Percentiles rank a stretch among this genome's conserved stretches.
These are phyloP conservation scores for Idaea biselata DNA, from an alignment of 2,888 invertebrate species.

Conservation along the genomic window DNA sequence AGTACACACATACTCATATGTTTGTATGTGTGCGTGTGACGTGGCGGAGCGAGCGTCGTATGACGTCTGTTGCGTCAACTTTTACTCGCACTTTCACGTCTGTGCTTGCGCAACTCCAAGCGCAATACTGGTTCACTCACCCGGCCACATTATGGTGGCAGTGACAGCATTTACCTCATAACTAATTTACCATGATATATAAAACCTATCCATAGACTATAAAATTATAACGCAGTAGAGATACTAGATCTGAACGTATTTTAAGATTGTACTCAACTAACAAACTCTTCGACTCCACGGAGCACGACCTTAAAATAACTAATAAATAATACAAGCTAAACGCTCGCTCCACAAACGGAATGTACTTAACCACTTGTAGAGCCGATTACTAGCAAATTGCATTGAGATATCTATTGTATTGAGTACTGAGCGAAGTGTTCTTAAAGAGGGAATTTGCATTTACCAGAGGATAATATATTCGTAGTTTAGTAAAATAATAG, in stretches of 20 bases:
- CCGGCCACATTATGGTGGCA: slow-evolving; percentile 34
- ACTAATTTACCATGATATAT: neutral
- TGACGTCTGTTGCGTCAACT: slow-evolving; percentile 79
- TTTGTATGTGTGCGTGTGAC: slow-evolving; percentile 44
- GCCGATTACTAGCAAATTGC: slow-evolving; percentile 22
- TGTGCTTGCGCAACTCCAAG: slow-evolving; percentile 73
- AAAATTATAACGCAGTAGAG: neutral
- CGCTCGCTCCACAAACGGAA: slow-evolving; percentile 29
- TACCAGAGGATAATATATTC: slow-evolving; percentile 33
- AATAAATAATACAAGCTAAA: slow-evolving; percentile 31
- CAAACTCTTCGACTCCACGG: slow-evolving; percentile 31
- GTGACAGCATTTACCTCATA: slow-evolving; percentile 43
- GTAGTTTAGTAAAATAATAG: slow-evolving; percentile 45
- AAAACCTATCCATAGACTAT: no score
- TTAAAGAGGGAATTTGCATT: slow-evolving; percentile 35
- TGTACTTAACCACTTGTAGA: slow-evolving; percentile 22
- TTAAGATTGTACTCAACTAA: slow-evolving; percentile 6
- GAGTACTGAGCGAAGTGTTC: slow-evolving; percentile 19
- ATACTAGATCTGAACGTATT: neutral
- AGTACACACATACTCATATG: slow-evolving; percentile 28
- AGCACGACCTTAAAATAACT: slow-evolving; percentile 45
- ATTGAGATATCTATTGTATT: slow-evolving; percentile 29
- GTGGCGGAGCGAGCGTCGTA: slow-evolving; percentile 40
- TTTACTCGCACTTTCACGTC: slow-evolving; percentile 79
- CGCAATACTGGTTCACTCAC: slow-evolving; percentile 69